Evolutionary conservation across 2,888 invertebrate species (phyloP), one percentile per base, ranked within the genome.

Genomic region (Ennomos quercinarius): DNA sequence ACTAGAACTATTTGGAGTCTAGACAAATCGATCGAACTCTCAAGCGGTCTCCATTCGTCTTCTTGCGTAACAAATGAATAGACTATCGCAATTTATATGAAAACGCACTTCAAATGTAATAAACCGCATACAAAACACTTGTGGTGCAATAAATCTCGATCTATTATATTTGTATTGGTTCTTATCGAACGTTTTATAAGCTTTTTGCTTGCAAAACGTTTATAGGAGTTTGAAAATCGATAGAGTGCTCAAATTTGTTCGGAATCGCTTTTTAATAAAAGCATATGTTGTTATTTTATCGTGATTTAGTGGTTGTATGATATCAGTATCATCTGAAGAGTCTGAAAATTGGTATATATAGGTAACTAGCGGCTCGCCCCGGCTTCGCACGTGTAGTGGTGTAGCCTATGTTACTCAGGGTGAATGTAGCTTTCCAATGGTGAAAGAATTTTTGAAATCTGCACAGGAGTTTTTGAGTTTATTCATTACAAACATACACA

Each of bases 31-130:
- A 56, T 63, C 61, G 60, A 60, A 35, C 56, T 48, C 55, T 58
- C 59, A 49, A 53, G 53, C 59, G 50, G 27, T 27, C 52, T 50
- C 52, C 48, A 50, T 53, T 44, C 54, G 44, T 17, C 11, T 57
- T 61, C 63, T 67, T 68, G 64, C 71, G 72, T 53, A 64, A 62
- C 49, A 34, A 48, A 48, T 43, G 55, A 57, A 62, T 57, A 37
- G 57, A 42, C 67, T 55, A 64, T 64, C 54, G 60, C 58, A 66
- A 61, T 66, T 60, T 64, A 63, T 65, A 65, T 57, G 60, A 51
- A 57, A 63, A 64, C 52, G 60, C 68, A 66, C 68, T 68, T 64
- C 68, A 68, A 52, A 60, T 55, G 39, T 40, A 55, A 63, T 55
- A 57, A 52, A 58, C 52, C 50, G 63, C 10, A 54, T 63, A 47